Evolutionary conservation across 2,113 vertebrate genomes (phyloP), one percentile per base, ranked within the genome.

Genomic region (Orcinus orca): DNA sequence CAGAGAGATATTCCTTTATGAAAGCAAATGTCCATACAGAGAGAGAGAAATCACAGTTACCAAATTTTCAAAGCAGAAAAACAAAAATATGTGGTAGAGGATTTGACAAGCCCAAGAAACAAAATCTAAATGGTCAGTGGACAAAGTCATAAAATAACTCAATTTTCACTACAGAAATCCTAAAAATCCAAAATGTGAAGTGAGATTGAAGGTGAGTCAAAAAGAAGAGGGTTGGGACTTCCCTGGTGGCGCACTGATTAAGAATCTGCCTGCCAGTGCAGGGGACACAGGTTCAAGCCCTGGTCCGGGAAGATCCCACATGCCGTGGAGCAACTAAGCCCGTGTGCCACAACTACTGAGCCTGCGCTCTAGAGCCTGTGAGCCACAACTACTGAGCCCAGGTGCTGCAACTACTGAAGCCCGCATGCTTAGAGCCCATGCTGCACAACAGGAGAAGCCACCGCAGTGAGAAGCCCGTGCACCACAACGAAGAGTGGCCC

Each of bases 391-490:
- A 5, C 50, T 53, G 50, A 53, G 50, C 50, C 50, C 15, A 53
- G 50, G 50, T 53, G 50, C 50, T 53, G 50, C 50, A 53, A 53
- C 50, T 53, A 53, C 50, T 53, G 50, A 17, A 53, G 50, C 15
- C 50, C 50, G 15, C 50, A 17, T 53, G 15, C 50, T 5, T 53
- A 53, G 15, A 53, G 50, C 50, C 15, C 15, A 0, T 53, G 50
- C 50, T 17, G 15, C 15, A 6, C 50, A 53, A 17, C 50, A 53
- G 50, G 50, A 53, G 50, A 53, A 53, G 50, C 50, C 50, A 53
- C 50, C 13, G 1, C 50, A 53, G 0, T 17, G 50, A 53, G 50
- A 50, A 50, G 50, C 50, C 50, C 1, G 14, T 0, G 3, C 50
- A 50, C 14, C 50, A 50, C 50, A 17, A 53, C 0, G 50, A 53